Evolutionary conservation across 2,888 invertebrate genomes (phyloP).

Genomic region (Camptogramma bilineatum): DNA sequence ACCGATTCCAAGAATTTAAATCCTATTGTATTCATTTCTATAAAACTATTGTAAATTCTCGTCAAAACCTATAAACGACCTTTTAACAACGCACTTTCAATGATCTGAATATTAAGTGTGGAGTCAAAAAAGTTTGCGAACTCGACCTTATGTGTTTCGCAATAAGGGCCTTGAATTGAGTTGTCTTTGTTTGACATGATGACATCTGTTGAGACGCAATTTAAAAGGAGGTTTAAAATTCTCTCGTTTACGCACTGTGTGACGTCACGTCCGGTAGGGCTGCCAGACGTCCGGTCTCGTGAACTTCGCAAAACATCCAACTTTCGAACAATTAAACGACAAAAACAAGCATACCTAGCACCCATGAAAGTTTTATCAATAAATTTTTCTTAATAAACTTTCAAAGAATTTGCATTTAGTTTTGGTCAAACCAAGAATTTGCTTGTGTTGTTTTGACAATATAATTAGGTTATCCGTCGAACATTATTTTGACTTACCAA

Average conservation of each 20-base stretch:
- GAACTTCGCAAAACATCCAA: constrained; percentile 15
- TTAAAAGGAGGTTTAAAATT: constrained; percentile 81
- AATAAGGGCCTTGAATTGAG: constrained; percentile 53
- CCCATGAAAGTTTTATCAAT: constrained; percentile 7
- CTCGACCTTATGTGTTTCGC: constrained; percentile 56
- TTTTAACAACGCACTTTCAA: constrained; percentile 71
- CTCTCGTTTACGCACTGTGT: constrained; percentile 77
- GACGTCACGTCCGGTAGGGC: constrained; percentile 78
- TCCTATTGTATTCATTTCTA: constrained; percentile 47
- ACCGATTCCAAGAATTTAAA: constrained; percentile 52
- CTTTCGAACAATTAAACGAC: constrained; percentile 36
- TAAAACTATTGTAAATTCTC: constrained; percentile 59
- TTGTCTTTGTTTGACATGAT: constrained; percentile 56
- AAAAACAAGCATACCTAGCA: constrained; percentile 15
- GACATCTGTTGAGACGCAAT: constrained; percentile 76
- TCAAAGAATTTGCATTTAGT: neutral
- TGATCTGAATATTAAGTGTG: constrained; percentile 75
- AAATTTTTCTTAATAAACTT: no score
- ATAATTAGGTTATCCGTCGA: neutral
- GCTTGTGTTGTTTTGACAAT: neutral
- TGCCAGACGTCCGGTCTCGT: constrained; percentile 61
- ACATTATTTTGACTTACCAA: neutral
- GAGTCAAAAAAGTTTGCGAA: constrained; percentile 46
- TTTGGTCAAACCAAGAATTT: neutral
- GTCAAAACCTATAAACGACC: constrained; percentile 70